Percentiles rank a stretch among this genome's conserved stretches.
Evolutionary conservation across 2,797 vertebrate genomes (phyloP).

Genomic region (Nannoperca obscura): DNA sequence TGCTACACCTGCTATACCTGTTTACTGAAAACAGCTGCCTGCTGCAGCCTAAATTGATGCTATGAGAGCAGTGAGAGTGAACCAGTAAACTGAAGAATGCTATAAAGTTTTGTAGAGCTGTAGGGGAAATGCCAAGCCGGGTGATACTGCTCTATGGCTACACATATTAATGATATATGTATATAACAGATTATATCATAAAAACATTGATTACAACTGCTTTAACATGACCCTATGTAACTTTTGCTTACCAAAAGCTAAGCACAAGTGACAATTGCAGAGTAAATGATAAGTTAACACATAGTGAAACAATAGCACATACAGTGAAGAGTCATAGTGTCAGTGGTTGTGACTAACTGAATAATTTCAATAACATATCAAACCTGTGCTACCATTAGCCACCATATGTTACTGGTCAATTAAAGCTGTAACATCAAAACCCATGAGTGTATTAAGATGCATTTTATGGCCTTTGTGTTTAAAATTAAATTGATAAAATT

Average conservation of each 20-base stretch:
- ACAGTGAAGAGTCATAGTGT: not conserved
- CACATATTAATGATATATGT: too few species aligned
- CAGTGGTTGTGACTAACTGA: not conserved
- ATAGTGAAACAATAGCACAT: not conserved
- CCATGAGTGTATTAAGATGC: not conserved
- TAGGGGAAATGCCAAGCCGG: not conserved
- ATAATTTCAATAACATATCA: not conserved
- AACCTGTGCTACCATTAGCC: not conserved
- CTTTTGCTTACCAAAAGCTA: not conserved
- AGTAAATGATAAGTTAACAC: not conserved
- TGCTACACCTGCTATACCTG: too few species aligned
- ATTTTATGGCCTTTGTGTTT: not conserved
- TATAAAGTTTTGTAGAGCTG: not conserved
- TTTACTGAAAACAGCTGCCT: too few species aligned
- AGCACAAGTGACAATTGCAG: not conserved
- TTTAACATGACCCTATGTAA: not conserved
- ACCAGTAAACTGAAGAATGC: not conserved
- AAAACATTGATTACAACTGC: not conserved
- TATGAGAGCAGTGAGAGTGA: not conserved
- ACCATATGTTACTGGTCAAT: not conserved
- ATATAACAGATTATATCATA: not conserved
- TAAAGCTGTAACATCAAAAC: not conserved
- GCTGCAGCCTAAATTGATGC: not conserved
- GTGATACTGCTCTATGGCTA: too few species aligned
- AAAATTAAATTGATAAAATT: not conserved